Percentiles rank a stretch among this genome's conserved stretches.
phyloP scores from a whole-genome alignment of 2,888 invertebrate species.

The Ophioninae sp. region DNA sequence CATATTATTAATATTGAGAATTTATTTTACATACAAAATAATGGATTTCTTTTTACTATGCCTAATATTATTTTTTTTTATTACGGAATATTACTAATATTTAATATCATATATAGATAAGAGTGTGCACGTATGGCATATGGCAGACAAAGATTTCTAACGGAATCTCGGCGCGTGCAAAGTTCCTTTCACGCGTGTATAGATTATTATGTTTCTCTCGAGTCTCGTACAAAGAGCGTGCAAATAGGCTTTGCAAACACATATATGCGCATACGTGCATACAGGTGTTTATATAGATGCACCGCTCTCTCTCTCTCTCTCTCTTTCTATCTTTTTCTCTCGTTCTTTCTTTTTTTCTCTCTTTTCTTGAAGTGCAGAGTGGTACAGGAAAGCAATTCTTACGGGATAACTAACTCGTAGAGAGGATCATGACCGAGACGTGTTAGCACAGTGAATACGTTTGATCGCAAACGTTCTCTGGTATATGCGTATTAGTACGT shows the following conservation, averaged over 20 bases:
- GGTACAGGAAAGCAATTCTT: slow-evolving; percentile 40
- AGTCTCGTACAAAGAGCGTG: slow-evolving; percentile 20
- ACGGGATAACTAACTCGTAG: slow-evolving; percentile 12
- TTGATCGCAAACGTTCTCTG: slow-evolving; percentile 24
- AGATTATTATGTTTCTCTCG: slow-evolving; percentile 39
- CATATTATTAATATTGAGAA: too few species aligned
- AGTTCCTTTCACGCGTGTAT: slow-evolving; percentile 50
- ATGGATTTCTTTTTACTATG: too few species aligned
- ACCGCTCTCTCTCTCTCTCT: not conserved
- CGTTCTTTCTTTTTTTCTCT: not conserved
- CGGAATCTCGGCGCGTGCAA: slow-evolving; percentile 59
- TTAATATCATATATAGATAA: not conserved
- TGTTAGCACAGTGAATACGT: slow-evolving; percentile 17
- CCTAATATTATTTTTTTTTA: too few species aligned
- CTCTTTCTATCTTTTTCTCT: not conserved
- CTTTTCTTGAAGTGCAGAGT: slow-evolving; percentile 21
- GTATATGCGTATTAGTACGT: not conserved
- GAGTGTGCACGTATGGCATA: not conserved
- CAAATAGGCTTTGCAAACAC: slow-evolving; percentile 22
- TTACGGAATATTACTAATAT: too few species aligned
- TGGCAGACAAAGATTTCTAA: slow-evolving; percentile 41
- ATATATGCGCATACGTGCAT: not conserved
- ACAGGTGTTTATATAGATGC: not conserved
- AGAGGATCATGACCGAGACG: slow-evolving; percentile 51
- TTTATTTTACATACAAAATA: too few species aligned